Base-by-base conservation (phyloP, 2,113 vertebrate genomes). In the Apaloderma vittatum region DNA sequence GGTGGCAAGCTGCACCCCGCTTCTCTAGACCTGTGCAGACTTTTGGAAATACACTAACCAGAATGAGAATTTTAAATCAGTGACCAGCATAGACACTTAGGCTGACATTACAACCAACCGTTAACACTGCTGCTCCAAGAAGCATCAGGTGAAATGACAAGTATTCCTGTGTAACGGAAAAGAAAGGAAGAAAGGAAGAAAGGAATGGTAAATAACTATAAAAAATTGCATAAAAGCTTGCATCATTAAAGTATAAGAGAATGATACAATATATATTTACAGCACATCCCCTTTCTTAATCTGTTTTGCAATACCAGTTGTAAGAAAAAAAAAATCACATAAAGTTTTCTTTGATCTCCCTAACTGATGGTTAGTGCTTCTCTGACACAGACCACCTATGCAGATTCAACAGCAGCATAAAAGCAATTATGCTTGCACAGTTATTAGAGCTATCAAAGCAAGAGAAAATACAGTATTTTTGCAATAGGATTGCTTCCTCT, bases 301-400 rank as follows among this genome's bases (percentile, higher is more conserved):
- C 26, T 8, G 2, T 37, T 67, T 82, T 71, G 51, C 4, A 51
- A 34, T 23, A 26, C 4, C 14, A 79, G 3, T 3, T 51, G 9
- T 36, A 46, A 62, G 21, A 6, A 26, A 46, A 27, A 34, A 15
- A 21, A 49, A 20, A 32, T 0, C 6, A 12, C 0, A 0, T 14
- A 37, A 1, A 14, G 13, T 78, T 82, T 81, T 72, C 45, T 36
- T 40, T 71, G 14, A 40, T 66, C 91, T 71, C 18, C 17, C 14
- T 58, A 40, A 58, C 4, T 55, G 20, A 57, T 22, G 9, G 34
- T 65, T 32, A 76, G 43, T 21, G 17, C 2, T 81, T 55, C 37
- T 46, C 57, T 26, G 29, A 75, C 46, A 84, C 1, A 1, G 8
- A 22, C 30, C 61, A 15, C 6, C 1, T 14, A 7, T 36, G 16